phyloP scores from a whole-genome alignment of 2,888 invertebrate species.

The Pegoplata infirma region DNA sequence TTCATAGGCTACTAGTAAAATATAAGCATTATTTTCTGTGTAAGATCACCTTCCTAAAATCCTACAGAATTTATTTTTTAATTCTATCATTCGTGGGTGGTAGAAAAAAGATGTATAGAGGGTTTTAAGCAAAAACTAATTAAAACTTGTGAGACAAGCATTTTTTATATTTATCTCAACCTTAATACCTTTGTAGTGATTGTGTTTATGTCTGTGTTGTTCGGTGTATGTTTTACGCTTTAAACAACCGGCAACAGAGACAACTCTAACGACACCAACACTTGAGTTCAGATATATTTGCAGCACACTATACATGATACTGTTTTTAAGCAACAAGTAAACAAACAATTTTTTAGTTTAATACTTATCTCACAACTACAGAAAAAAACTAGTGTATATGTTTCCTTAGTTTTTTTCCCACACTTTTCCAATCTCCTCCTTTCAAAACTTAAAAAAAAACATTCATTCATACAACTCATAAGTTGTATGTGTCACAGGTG shows the following conservation, averaged over 20 bases:
- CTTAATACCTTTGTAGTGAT: slow-evolving; percentile 58
- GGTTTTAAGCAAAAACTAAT: slow-evolving; percentile 78
- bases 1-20: no score
- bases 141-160: slow-evolving; percentile 78
- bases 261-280: slow-evolving; percentile 23
- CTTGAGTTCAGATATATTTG: slow-evolving; percentile 16
- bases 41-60: slow-evolving; percentile 34
- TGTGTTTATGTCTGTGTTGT: slow-evolving; percentile 49
- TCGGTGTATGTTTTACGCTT: slow-evolving; percentile 54
- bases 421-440: slow-evolving; percentile 12
- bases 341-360: slow-evolving; percentile 64
- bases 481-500: slow-evolving; percentile 61
- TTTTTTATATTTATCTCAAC: slow-evolving; percentile 66
- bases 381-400: slow-evolving; percentile 1
- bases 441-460: no score
- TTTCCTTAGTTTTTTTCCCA: slow-evolving; percentile 4
- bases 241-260: slow-evolving; percentile 26
- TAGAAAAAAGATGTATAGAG: slow-evolving; percentile 60
- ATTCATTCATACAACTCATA: slow-evolving; percentile 62
- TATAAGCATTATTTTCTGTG: no score
- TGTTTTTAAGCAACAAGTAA: slow-evolving; percentile 64
- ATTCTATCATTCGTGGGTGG: slow-evolving; percentile 53
- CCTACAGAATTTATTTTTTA: slow-evolving; percentile 28
- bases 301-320: slow-evolving; percentile 27
- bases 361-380: slow-evolving; percentile 59